Evolutionary conservation across 2,113 vertebrate genomes (phyloP).

Genomic region (Edolisoma coerulescens): DNA sequence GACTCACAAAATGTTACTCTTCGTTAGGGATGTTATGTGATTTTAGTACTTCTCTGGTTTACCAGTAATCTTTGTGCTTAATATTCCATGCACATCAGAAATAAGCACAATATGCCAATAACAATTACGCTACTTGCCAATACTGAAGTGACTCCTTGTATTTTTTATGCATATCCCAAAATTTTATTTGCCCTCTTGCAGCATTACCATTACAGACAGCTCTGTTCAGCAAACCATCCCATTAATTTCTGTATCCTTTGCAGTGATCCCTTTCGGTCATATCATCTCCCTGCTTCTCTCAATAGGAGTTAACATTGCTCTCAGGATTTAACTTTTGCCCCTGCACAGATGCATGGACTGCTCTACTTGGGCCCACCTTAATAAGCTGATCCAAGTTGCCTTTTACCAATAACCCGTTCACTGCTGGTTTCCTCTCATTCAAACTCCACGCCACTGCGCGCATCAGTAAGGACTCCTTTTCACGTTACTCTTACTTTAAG

Average conservation of each 20-base stretch:
- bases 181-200: not conserved
- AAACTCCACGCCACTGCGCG: not conserved
- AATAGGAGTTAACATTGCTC: not conserved
- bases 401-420: not conserved
- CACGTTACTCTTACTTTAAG: not conserved
- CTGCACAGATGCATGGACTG: not conserved
- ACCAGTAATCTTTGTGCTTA: not conserved
- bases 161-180: not conserved
- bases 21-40: not conserved
- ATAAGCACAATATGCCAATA: not conserved
- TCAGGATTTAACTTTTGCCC: not conserved
- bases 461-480: not conserved
- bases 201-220: not conserved
- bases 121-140: not conserved
- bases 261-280: not conserved
- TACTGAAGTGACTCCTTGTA: not conserved
- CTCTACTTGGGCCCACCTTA: not conserved
- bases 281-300: not conserved
- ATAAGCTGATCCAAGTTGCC: not conserved
- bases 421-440: not conserved
- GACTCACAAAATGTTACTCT: not conserved
- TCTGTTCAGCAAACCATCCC: not conserved
- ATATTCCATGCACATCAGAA: not conserved
- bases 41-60: not conserved
- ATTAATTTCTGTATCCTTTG: not conserved